Base-by-base conservation (phyloP, 2,797 vertebrate genomes). In the Alcedo quadribrachys region DNA sequence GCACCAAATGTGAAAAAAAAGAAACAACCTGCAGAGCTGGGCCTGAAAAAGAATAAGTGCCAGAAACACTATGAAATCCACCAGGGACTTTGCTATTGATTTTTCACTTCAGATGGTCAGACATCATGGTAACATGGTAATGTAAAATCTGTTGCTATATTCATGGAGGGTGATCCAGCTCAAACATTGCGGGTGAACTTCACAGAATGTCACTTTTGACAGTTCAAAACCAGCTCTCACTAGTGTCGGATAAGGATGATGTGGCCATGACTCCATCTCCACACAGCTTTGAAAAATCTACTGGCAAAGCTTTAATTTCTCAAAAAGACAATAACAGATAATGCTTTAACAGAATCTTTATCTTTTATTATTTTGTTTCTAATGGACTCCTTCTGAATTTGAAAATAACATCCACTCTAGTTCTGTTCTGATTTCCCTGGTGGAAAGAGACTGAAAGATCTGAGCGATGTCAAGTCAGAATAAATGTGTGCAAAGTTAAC, bases 61-160 rank as follows among this genome's bases (percentile, higher is more conserved):
- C 73, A 94, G 71, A 83, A 89, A 89, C 51, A 33, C 48, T 53
- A 13, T 69, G 58, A 94, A 95, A 87, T 76, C 62, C 80, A 83
- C 73, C 6, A 21, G 37, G 22, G 76, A 89, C 55, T 70, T 89
- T 69, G 86, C 81, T 93, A 62, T 57, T 94, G 79, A 83, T 89
- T 96, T 90, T 88, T 32, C 46, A 78, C 46, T 86, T 75, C 90
- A 93, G 85, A 84, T 82, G 46, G 61, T 85, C 87, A 91, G 91
- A 82, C 4, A 9, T 58, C 70, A 93, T 37, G 54, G 78, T 67
- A 82, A 79, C 20, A 22, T 57, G 57, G 70, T 43, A 85, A 75
- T n/a, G 68, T 85, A 87, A 94, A 95, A 94, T 73, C 91, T 93
- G 86, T 92, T 85, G 86, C 69, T 89, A 80, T 68, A 89, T 89